Percentiles rank a stretch among this genome's conserved stretches.
phyloP scores from a whole-genome alignment of 2,888 invertebrate genomes.

The Drosophila paramelanica region DNA sequence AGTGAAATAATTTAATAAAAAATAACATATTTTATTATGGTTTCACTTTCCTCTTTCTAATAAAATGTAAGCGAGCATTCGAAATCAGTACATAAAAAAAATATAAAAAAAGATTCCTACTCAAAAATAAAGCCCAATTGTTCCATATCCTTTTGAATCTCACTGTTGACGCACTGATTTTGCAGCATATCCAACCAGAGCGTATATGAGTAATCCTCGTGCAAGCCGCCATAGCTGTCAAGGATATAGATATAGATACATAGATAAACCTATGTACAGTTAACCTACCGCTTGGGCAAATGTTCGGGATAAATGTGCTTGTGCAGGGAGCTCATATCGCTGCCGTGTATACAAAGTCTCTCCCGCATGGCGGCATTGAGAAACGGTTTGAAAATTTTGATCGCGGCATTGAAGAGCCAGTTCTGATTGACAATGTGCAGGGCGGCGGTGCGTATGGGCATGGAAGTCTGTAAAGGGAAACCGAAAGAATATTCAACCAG shows the following conservation, averaged over 20 bases:
- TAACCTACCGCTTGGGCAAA: conserved; percentile 87
- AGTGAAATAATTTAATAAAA: too few relatives aligned
- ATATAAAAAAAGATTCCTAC: conserved; percentile 8
- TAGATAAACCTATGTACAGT: too few relatives aligned
- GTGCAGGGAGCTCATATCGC: conserved; percentile 90
- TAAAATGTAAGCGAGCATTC: background rate
- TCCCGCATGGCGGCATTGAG: conserved; percentile 89
- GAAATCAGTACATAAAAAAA: background rate
- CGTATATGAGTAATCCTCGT: conserved; percentile 90
- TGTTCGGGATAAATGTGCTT: conserved; percentile 89
- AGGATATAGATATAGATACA: too few relatives aligned
- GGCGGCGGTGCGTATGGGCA: conserved; percentile 90
- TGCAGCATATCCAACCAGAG: conserved; percentile 89
- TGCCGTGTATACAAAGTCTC: conserved; percentile 88
- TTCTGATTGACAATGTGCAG: conserved; percentile 93
- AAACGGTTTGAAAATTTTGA: conserved; percentile 91
- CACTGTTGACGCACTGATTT: conserved; percentile 84
- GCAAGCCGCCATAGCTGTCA: conserved; percentile 84
- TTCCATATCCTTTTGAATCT: conserved; percentile 88
- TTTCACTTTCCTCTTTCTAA: background rate
- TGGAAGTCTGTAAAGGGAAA: conserved; percentile 87
- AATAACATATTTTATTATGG: too few relatives aligned
- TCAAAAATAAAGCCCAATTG: conserved; percentile 88
- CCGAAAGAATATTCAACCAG: background rate
- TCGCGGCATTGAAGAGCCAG: conserved; percentile 92